A percentile compares a stretch with the other conserved stretches of the same genome.
phyloP scores from a whole-genome alignment of 2,797 vertebrate genomes.

The Takifugu ocellatus region DNA sequence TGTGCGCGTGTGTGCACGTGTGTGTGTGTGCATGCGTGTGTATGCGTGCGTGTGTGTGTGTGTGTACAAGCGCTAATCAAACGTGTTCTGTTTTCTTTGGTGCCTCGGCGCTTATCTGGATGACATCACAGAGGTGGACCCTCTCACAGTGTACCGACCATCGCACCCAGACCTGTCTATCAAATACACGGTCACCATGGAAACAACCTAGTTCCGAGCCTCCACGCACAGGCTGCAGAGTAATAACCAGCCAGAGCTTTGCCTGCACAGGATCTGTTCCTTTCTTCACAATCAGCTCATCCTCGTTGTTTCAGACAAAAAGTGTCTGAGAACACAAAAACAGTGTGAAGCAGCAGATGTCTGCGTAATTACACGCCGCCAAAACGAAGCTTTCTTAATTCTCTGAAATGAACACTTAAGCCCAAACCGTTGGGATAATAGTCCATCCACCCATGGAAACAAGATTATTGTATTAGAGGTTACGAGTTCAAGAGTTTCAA shows the following conservation, averaged over 20 bases:
- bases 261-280: constrained; percentile 49
- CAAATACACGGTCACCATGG: constrained; percentile 68
- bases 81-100: background rate
- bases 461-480: background rate
- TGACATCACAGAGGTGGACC: constrained; percentile 33
- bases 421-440: background rate
- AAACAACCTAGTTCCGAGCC: constrained; percentile 74
- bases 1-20: constrained; percentile 2
- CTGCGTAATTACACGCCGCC: background rate
- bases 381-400: constrained; percentile 5
- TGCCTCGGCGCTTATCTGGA: constrained; percentile 19
- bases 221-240: constrained; percentile 44
- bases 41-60: constrained; percentile 6
- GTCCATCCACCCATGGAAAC: constrained; percentile 18
- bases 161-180: constrained; percentile 64
- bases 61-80: background rate
- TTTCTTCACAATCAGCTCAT: constrained; percentile 48
- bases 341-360: constrained; percentile 12
- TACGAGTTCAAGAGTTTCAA: constrained; percentile 22
- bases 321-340: constrained; percentile 22
- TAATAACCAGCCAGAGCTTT: constrained; percentile 54
- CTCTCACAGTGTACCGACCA: constrained; percentile 46
- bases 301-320: constrained; percentile 41
- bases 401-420: constrained; percentile 16
- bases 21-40: background rate